Conservation (phyloP, 2,113 vertebrate species). For the Engraulis encrasicolus region DNA sequence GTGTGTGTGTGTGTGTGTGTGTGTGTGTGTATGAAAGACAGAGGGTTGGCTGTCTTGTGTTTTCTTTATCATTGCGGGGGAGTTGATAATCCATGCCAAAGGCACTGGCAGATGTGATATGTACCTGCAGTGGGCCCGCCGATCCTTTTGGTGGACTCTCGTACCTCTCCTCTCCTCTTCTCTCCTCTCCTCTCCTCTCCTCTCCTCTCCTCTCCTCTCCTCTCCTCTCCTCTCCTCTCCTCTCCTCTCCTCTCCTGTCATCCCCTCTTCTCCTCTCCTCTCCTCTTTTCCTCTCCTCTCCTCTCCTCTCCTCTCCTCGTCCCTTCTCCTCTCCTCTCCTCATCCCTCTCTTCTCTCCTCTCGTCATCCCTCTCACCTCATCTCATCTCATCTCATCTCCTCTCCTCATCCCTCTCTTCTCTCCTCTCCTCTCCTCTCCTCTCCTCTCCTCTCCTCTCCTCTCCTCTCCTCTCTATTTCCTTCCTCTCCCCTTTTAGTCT, state of each 20-base stretch:
- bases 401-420: not conserved
- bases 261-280: too few relatives aligned
- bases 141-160: constrained; percentile 21
- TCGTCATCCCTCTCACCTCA: not conserved
- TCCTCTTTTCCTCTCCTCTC: not conserved
- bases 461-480: not conserved
- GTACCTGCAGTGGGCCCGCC: constrained; percentile 26
- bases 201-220: not conserved
- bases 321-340: too few relatives aligned
- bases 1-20: too few relatives aligned
- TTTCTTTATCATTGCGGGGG: constrained; percentile 46
- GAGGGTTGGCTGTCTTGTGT: constrained; percentile 43
- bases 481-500: not conserved
- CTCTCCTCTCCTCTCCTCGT: not conserved
- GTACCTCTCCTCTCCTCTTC: not conserved
- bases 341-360: not conserved
- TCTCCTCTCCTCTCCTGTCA: not conserved
- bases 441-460: not conserved
- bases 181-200: not conserved
- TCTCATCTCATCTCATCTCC: not conserved
- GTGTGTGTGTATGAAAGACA: too few relatives aligned
- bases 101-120: constrained; percentile 46
- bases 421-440: not conserved
- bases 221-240: too few relatives aligned
- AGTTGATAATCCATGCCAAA: constrained; percentile 51